Percentiles rank a stretch among this genome's conserved stretches.
phyloP scores from a whole-genome alignment of 2,888 invertebrate species.

The Oxyscelio sp. region DNA sequence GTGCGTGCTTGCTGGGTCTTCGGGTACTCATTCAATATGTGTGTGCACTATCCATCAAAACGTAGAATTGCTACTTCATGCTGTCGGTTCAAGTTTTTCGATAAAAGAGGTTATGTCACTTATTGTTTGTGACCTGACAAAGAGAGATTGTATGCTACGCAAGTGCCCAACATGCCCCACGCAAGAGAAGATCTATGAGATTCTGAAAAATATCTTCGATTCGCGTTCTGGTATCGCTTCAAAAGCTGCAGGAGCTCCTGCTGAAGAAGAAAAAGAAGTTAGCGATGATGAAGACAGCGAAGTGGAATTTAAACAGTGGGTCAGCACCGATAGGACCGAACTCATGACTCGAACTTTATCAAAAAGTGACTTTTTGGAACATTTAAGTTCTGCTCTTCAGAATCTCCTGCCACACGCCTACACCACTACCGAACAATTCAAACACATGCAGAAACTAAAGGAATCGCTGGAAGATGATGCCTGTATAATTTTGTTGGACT shows the following conservation, averaged over 20 bases:
- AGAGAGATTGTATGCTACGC: slow-evolving; percentile 35
- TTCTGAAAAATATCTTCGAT: slow-evolving; percentile 36
- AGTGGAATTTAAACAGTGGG: slow-evolving; percentile 50
- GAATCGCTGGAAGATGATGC: slow-evolving; percentile 6
- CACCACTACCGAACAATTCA: slow-evolving; percentile 37
- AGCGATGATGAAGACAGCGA: slow-evolving; percentile 33
- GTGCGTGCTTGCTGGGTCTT: slow-evolving; percentile 48
- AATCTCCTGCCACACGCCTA: slow-evolving; percentile 38
- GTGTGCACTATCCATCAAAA: slow-evolving; percentile 53
- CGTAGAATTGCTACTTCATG: slow-evolving; percentile 36
- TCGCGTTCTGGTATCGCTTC: slow-evolving; percentile 18
- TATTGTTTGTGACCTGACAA: slow-evolving; percentile 35
- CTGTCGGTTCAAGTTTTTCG: slow-evolving; percentile 17
- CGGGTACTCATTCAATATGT: slow-evolving; percentile 52
- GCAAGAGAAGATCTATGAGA: slow-evolving; percentile 14
- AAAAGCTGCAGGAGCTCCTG: slow-evolving; percentile 9
- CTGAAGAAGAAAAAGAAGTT: slow-evolving; percentile 26
- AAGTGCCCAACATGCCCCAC: slow-evolving; percentile 22
- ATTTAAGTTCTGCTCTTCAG: slow-evolving; percentile 28
- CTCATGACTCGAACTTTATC: slow-evolving; percentile 33
- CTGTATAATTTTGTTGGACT: slow-evolving; percentile 42
- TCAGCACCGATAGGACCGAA: slow-evolving; percentile 41
- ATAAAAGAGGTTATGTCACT: slow-evolving; percentile 22
- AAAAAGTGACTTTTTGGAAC: slow-evolving; percentile 24
- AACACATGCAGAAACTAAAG: slow-evolving; percentile 27